Base-by-base conservation (phyloP, 2,888 invertebrate species). In the Agrochola macilenta region DNA sequence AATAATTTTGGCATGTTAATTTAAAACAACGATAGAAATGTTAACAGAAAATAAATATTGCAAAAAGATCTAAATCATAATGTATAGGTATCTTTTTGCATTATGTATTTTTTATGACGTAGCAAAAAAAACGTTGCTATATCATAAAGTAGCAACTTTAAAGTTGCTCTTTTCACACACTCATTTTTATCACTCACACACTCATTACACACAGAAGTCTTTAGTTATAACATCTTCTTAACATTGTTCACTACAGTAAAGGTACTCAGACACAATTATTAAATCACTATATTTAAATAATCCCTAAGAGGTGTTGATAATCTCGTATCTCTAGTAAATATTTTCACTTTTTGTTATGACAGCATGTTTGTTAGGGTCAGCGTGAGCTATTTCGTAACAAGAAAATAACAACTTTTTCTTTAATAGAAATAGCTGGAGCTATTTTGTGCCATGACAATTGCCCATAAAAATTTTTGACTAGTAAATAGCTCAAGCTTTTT, bases 251-350 rank as follows among this genome's bases (percentile, higher is more conserved):
- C 79, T 69, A 78, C 49, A 79, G 74, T 78, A 78, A 35, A 79
- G 20, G n/a, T 78, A 78, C 58, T 79, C 64, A 78, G 79, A 78
- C 74, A 63, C 26, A 73, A 35, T 20, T 46, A 58, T 35, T 43
- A 43, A 46, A 79, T 79, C 54, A 79, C 78, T 79, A 79, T 73
- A 79, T 52, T 35, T 79, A 69, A 76, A 75, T 46, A 76, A 74
- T 75, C 75, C 81, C 52, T 30, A 60, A 11, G 65, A 78, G 79
- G 60, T 78, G 73, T 66, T 26, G 46, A 66, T 57, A 66, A 79
- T 78, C 23, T 64, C 58, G 52, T 78, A 78, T 69, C n/a, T 54
- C 23, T 52, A 58, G 69, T 7, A 17, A 52, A 52, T 26, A 30
- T 20, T 61, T 72, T 11, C 1, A n/a, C 11, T 23, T 73, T 43